Base-by-base conservation (phyloP, 2,113 vertebrate species). In the Lynx canadensis region DNA sequence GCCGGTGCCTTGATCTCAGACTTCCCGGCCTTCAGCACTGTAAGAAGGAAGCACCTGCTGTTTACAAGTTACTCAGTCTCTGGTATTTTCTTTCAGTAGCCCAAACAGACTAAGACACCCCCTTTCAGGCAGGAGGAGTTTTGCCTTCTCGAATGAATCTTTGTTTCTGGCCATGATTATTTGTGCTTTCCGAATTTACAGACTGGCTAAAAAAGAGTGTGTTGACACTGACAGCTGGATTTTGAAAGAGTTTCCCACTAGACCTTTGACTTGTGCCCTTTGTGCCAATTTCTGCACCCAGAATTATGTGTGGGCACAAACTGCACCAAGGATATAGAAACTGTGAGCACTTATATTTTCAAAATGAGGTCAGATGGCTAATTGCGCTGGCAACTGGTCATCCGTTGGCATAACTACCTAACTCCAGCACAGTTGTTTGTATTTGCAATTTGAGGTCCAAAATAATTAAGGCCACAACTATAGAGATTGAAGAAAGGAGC, bases 331-430 rank as follows among this genome's bases (percentile, higher is more conserved):
- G 71, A 91, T 91, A 45, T 23, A 95, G 68, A 97, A 97, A 83
- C 91, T 73, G 68, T 95, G 74, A 91, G 78, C 48, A 86, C 73
- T 97, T 91, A 50, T 15, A 94, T 74, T 82, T 95, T 80, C 69
- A 91, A 91, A 97, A 97, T 60, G 96, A 88, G 91, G 91, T 98
- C 94, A 97, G 60, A 93, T 96, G 82, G 93, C 66, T 98, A 97
- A 98, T 93, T 91, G 76, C 33, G 29, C 95, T 96, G 95, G 96
- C 88, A 90, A 79, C 52, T 91, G 85, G 69, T 95, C 83, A 76
- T 91, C 91, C 83, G n/a, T 74, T 97, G 97, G 88, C 94, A 89
- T 89, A 82, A 78, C 68, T 85, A 69, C 71, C 60, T 87, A 91
- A 96, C 90, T 89, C 76, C 52, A 96, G 31, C 87, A 82, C 38